Base-by-base conservation (phyloP, 1,140 invertebrate genomes). In the Lasaia peninsularis region DNA sequence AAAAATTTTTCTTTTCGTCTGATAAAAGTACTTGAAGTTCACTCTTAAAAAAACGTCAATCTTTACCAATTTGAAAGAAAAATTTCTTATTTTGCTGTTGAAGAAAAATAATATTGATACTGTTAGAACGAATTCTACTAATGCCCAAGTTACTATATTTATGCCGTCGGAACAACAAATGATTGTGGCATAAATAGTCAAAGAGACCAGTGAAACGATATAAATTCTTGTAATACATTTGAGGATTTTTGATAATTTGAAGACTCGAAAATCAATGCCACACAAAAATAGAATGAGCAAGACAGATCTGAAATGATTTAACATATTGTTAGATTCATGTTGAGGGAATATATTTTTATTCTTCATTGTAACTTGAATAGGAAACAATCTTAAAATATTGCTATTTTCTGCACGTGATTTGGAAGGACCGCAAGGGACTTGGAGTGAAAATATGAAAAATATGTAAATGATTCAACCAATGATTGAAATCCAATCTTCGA, bases 221-320 rank as follows among this genome's bases (percentile, higher is more conserved):
- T 86, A 88, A 1, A 76, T 5, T 35, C 60, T 70, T 0, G 64
- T 56, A 31, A 62, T 6, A 10, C 64, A 50, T 52, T 67, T 64
- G 9, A 61, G 56, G n/a, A 64, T 53, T 0, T 60, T 58, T 24
- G 69, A 76, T 6, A 62, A 50, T 28, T 70, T 76, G 32, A 71
- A 76, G 5, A 73, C 65, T 54, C 73, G 70, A 14, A 74, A 79
- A 65, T 86, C 73, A 20, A 78, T 83, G 1, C 84, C 84, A 37
- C 73, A 77, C 2, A 85, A 56, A 9, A 79, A 54, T 32, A 87
- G 52, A 12, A 77, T 12, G 1, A 78, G 60, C 5, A 86, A 49
- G 10, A 81, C 21, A 0, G 63, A 52, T 60, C 65, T 71, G n/a
- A 75, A 85, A 2, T 71, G 37, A 50, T 35, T 28, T 0, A 72